A percentile compares a stretch with the other conserved stretches of the same genome.
Evolutionary conservation across 1,140 invertebrate species (phyloP).

Genomic region (Nomia melanderi): DNA sequence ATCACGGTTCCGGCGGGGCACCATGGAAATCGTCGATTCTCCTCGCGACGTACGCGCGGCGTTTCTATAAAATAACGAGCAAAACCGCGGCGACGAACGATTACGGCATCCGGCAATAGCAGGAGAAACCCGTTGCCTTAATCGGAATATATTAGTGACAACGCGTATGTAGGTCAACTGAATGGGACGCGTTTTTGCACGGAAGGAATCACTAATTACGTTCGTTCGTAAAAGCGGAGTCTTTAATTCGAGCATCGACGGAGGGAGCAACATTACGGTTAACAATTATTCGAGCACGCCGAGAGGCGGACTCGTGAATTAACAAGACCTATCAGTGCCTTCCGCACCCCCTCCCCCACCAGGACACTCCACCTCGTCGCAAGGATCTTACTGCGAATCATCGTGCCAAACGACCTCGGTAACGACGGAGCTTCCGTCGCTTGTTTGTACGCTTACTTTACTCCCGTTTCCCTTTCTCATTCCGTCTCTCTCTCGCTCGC

Average conservation of each 20-base stretch:
- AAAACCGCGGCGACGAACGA: no score
- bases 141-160: no score
- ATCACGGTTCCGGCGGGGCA: background rate
- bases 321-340: slow-evolving; percentile 73
- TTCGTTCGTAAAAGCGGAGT: slow-evolving; percentile 60
- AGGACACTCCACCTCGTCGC: slow-evolving; percentile 46
- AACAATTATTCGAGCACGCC: slow-evolving; percentile 75
- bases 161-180: slow-evolving; percentile 55
- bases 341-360: slow-evolving; percentile 3
- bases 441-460: slow-evolving; percentile 76
- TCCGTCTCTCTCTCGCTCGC: slow-evolving; percentile 5
- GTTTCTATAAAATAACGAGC: no score
- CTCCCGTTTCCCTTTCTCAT: slow-evolving; percentile 46
- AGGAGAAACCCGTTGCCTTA: no score
- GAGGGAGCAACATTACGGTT: slow-evolving; percentile 65
- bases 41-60: no score
- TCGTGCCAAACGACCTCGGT: slow-evolving; percentile 65
- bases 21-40: no score
- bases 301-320: slow-evolving; percentile 73
- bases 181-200: background rate
- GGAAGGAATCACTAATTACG: slow-evolving; percentile 67
- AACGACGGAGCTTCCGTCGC: slow-evolving; percentile 62
- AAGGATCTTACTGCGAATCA: slow-evolving; percentile 61
- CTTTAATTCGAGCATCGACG: slow-evolving; percentile 72
- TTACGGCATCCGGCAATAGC: no score